Evolutionary conservation across 37 sponge, comb jelly and placozoan genomes (phyloP).

Genomic region (Tethya wilhelma): DNA sequence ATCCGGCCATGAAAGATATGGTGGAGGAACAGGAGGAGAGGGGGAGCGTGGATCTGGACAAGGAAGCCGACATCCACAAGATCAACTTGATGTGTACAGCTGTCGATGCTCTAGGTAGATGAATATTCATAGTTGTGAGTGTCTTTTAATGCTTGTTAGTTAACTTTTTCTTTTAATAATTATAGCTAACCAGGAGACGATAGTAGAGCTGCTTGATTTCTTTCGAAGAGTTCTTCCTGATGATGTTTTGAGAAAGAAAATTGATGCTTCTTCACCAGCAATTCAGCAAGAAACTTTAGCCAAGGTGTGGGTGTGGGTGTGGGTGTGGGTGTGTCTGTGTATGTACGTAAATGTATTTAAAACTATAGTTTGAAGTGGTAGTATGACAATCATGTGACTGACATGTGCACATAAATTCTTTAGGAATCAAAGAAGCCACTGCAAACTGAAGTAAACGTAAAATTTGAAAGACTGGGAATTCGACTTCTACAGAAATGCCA

Average conservation of each 20-base stretch:
- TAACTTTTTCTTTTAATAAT: neutral
- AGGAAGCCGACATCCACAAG: constrained; percentile 33
- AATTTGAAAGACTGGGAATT: constrained; percentile 48
- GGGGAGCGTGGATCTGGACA: constrained; percentile 1
- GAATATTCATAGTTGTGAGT: too few species aligned
- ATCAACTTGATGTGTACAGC: constrained; percentile 57
- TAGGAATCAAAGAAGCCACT: constrained; percentile 11
- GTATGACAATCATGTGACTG: too few species aligned
- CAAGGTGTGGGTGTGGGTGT: too few species aligned
- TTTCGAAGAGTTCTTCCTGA: constrained; percentile 57
- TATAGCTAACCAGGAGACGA: constrained; percentile 81
- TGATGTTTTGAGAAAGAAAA: neutral
- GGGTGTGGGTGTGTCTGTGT: too few species aligned
- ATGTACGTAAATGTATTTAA: too few species aligned
- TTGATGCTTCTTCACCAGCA: too few species aligned
- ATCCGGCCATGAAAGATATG: constrained; percentile 34
- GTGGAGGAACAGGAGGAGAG: constrained; percentile 18
- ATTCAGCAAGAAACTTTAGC: too few species aligned
- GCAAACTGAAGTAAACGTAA: constrained; percentile 21
- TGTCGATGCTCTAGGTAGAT: constrained; percentile 56
- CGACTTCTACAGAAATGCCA: constrained; percentile 7
- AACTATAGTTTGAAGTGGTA: too few species aligned
- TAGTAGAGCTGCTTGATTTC: constrained; percentile 80
- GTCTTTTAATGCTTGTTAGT: neutral
- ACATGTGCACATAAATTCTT: too few species aligned